Base-by-base conservation (phyloP, 1,140 invertebrate genomes). In the Aricia agestis region DNA sequence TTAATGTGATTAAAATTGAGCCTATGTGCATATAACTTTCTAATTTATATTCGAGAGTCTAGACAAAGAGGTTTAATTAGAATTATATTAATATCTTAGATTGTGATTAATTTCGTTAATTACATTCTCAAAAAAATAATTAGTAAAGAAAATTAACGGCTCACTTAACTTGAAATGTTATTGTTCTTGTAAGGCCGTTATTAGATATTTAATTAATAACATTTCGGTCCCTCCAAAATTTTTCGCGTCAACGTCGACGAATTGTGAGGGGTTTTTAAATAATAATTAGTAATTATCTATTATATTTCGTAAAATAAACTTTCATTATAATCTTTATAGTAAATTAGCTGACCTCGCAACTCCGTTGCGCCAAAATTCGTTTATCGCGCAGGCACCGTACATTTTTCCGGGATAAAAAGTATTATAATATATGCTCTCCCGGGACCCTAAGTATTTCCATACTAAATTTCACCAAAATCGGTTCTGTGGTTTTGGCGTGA, bases 171-270 rank as follows among this genome's bases (percentile, higher is more conserved):
- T 15, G 11, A 52, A 52, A 52, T 52, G 45, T 52, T 52, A 52
- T 52, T 52, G 6, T 52, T 52, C 45, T 52, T 52, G 45, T 52
- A 52, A 13, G 45, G 13, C 6, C 45, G 15, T 59, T 18, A 59
- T 59, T 9, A 59, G 18, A 59, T 6, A 18, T 59, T 59, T 59
- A 59, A 59, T 59, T 9, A 59, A 59, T 19, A 7, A 59, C 15
- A 59, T 59, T 59, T 59, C 18, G 17, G 58, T 18, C 58, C 17
- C 17, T 59, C 18, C 58, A 59, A 59, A 59, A 59, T 19, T 59
- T 59, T 18, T 9, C 45, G 10, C 45, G 11, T 52, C 9, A 59
- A 19, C 58, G 58, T 59, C 58, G 58, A n/a, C 18, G 58, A 59
- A 59, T 59, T 59, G 15, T 19, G 17, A 18, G 58, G 18, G 17